Conservation (phyloP, 2,113 vertebrate species). For the Paracanthobrama guichenoti region DNA sequence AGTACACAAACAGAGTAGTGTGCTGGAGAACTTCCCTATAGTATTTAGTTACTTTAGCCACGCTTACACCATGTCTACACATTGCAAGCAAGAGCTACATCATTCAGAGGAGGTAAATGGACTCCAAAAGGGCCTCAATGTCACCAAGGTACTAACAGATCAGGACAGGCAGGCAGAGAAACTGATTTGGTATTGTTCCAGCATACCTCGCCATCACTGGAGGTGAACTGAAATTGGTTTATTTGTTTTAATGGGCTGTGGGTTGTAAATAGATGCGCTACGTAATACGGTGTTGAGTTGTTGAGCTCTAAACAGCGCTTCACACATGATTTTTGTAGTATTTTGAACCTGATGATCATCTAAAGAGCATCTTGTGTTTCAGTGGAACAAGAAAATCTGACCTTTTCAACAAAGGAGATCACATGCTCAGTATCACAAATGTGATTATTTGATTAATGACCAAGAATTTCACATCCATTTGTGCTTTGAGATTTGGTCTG, state of each 20-base stretch:
- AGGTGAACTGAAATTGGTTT: background rate
- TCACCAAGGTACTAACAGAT: conserved; percentile 26
- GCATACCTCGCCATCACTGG: conserved; percentile 27
- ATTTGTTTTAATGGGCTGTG: conserved; percentile 1
- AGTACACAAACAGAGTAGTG: conserved; percentile 37
- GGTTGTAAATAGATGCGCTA: background rate
- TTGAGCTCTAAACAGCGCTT: background rate
- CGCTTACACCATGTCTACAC: conserved; percentile 44
- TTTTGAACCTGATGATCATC: background rate
- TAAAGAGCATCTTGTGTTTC: background rate
- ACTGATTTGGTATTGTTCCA: conserved; percentile 28
- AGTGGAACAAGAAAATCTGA: background rate
- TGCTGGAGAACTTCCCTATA: conserved; percentile 16
- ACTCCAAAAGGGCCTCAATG: conserved; percentile 3
- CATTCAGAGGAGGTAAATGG: conserved; percentile 11
- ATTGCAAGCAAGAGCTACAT: conserved; percentile 10
- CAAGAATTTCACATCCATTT: background rate
- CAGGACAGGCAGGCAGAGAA: conserved; percentile 32
- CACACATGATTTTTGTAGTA: background rate
- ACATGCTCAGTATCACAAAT: conserved; percentile 9
- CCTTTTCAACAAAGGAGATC: conserved; percentile 14
- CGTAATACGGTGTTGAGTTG: background rate
- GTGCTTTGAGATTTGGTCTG: conserved; percentile 26
- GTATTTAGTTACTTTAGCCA: conserved; percentile 26
- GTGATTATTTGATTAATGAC: conserved; percentile 17